Conservation (phyloP, 2,888 invertebrate species). For the Cremastobaeus sp. region DNA sequence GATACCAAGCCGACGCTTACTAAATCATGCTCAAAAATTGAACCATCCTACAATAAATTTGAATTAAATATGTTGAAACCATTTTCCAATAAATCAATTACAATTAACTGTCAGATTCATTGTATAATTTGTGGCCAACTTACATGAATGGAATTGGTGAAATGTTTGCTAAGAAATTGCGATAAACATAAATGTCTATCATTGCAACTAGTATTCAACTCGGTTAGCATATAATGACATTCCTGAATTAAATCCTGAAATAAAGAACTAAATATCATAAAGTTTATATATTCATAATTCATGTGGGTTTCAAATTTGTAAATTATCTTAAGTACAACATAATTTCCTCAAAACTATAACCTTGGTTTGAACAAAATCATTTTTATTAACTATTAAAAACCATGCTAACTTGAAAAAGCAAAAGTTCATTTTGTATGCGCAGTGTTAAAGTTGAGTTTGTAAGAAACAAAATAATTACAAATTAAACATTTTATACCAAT, state of each 20-base stretch:
- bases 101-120: background rate
- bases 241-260: slow-evolving; percentile 71
- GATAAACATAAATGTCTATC: slow-evolving; percentile 72
- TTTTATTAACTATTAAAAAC: too few species aligned
- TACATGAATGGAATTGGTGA: slow-evolving; percentile 69
- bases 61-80: too few species aligned
- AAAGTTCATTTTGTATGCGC: too few species aligned
- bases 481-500: too few species aligned
- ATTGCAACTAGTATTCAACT: slow-evolving; percentile 68
- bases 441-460: too few species aligned
- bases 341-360: too few species aligned
- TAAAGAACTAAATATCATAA: slow-evolving; percentile 70
- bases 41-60: slow-evolving; percentile 70
- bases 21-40: slow-evolving; percentile 75
- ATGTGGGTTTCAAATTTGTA: too few species aligned
- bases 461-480: too few species aligned
- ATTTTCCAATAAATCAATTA: too few species aligned
- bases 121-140: slow-evolving; percentile 52
- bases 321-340: too few species aligned
- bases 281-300: background rate
- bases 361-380: too few species aligned
- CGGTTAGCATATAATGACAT: slow-evolving; percentile 68
- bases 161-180: slow-evolving; percentile 73
- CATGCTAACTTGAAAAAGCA: too few species aligned
- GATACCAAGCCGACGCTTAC: slow-evolving; percentile 68